These are phyloP conservation scores for Ectropis grisescens DNA, from an alignment of 1,140 invertebrate species.

Conservation along the genomic window DNA sequence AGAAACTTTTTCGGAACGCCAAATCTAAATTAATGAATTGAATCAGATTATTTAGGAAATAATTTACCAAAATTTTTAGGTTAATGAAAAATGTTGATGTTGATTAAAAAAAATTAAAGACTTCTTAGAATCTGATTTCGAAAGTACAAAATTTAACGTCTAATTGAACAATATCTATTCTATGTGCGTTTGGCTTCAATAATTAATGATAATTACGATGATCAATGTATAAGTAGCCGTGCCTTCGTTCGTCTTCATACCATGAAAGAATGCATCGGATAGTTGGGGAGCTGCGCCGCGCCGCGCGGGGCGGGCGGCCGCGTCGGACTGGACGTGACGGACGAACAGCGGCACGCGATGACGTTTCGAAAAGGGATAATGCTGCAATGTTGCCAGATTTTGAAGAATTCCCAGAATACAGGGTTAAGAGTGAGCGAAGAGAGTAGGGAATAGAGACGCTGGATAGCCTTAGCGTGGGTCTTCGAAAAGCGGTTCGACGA, in stretches of 20 bases:
- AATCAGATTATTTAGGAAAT: constrained; percentile 63
- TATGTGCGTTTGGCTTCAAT: constrained; percentile 64
- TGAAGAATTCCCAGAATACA: constrained; percentile 27
- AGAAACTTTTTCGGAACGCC: constrained; percentile 64
- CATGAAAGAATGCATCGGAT: too few species aligned
- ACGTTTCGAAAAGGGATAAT: too few species aligned
- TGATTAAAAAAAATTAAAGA: constrained; percentile 60
- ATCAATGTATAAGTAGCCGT: constrained; percentile 61
- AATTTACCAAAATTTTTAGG: constrained; percentile 55
- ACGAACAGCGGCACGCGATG: too few species aligned
- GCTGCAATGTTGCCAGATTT: constrained; percentile 16
- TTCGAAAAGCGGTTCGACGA: constrained; percentile 51
- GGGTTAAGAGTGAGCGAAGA: constrained; percentile 26
- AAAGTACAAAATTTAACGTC: constrained; percentile 65
- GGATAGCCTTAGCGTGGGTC: constrained; percentile 29
- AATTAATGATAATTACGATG: constrained; percentile 32
- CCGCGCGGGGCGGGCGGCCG: constrained; percentile 21
- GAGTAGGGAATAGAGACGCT: constrained; percentile 22
- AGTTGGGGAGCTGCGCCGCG: constrained; percentile 28
- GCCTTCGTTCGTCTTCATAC: constrained; percentile 61
- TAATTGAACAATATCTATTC: constrained; percentile 57
- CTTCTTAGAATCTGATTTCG: constrained; percentile 64
- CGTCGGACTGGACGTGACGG: too few species aligned
- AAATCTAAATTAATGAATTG: constrained; percentile 54
- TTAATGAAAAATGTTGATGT: constrained; percentile 53